phyloP scores from a whole-genome alignment of 2,797 vertebrate genomes.

The Nyctibius grandis region DNA sequence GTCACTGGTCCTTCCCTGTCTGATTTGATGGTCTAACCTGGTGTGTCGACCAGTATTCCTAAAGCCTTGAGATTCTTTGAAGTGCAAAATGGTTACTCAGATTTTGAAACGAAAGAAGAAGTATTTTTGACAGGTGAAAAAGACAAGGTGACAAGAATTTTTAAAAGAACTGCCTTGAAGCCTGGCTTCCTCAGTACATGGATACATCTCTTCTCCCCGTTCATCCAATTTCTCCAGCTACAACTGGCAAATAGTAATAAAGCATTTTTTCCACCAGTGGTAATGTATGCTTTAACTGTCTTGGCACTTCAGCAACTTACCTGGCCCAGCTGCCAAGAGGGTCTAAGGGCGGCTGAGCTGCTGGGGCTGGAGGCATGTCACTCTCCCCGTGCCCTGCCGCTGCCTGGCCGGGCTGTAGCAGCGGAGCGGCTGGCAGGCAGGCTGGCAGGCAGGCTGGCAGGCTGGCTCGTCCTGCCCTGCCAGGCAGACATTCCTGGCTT shows the following conservation, averaged over 20 bases:
- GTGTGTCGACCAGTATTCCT: background rate
- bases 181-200: background rate
- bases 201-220: no score
- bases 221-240: background rate
- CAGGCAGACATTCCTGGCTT: background rate
- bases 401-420: background rate
- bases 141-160: background rate
- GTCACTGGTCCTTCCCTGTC: background rate
- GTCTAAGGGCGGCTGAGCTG: background rate
- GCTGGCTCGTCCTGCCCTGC: background rate
- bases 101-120: background rate
- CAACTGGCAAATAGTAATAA: no score
- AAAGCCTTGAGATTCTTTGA: background rate
- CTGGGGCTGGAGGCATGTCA: no score
- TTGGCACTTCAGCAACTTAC: background rate
- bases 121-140: background rate
- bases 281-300: rapidly evolving
- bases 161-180: background rate
- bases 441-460: background rate
- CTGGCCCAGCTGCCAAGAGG: background rate
- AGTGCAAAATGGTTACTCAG: background rate
- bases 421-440: background rate
- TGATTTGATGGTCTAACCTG: no score
- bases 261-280: rapidly evolving
- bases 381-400: rapidly evolving